Percentiles rank a stretch among this genome's conserved stretches.
These are phyloP conservation scores for Perca flavescens DNA, from an alignment of 2,113 vertebrate species.

Conservation along the genomic window DNA sequence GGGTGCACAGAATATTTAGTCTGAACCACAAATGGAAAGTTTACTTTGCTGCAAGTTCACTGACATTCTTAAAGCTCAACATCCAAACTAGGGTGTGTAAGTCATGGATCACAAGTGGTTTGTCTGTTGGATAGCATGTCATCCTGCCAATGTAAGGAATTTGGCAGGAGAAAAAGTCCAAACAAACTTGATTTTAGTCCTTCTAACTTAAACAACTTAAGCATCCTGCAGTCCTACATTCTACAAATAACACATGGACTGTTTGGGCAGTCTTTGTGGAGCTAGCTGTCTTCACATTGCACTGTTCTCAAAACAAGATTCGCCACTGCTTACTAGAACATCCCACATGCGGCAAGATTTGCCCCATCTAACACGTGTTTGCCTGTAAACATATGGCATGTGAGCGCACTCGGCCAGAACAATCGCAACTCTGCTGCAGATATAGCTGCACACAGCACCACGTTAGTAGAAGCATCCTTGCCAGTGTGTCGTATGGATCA, in stretches of 20 bases:
- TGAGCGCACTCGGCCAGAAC: constrained; percentile 45
- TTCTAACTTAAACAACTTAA: constrained; percentile 44
- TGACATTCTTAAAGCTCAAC: constrained; percentile 8
- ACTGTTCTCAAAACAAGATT: neutral
- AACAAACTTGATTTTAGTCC: constrained; percentile 50
- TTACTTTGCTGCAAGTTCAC: constrained; percentile 2
- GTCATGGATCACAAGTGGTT: neutral
- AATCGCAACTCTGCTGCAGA: neutral
- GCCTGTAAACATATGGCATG: constrained; percentile 61
- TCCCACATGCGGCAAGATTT: neutral
- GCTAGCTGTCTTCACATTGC: constrained; percentile 5
- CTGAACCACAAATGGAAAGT: constrained; percentile 19
- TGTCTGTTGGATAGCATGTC: constrained; percentile 1
- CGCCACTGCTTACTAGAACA: neutral
- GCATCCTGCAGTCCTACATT: neutral
- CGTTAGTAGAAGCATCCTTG: neutral
- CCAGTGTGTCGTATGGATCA: constrained; percentile 22
- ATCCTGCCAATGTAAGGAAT: constrained; percentile 3
- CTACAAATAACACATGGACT: neutral
- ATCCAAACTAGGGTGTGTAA: neutral
- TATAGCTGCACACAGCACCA: neutral
- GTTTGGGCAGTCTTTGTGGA: neutral
- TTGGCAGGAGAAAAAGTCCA: constrained; percentile 27
- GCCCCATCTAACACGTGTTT: constrained; percentile 20
- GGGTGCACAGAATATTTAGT: constrained; percentile 33